These are phyloP conservation scores for Drosophila takahashii DNA, from an alignment of 1,140 invertebrate species.

Conservation along the genomic window DNA sequence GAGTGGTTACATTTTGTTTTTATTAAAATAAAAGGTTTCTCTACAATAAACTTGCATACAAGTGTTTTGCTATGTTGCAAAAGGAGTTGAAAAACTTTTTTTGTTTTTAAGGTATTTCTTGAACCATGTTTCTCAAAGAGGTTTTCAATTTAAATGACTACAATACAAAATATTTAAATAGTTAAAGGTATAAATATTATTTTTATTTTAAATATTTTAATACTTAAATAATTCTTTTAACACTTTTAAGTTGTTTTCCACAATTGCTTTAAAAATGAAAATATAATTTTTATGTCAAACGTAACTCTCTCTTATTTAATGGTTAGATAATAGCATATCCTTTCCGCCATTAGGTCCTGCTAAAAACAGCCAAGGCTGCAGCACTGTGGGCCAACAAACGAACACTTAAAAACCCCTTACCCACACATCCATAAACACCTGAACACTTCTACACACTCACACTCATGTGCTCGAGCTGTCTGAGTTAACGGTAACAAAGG, in stretches of 20 bases:
- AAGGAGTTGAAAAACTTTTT: background rate
- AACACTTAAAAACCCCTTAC: slow-evolving; percentile 39
- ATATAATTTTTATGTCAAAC: background rate
- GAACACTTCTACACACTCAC: slow-evolving; percentile 1
- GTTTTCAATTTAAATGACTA: too few species aligned
- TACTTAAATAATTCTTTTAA: too few species aligned
- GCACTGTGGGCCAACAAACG: slow-evolving; percentile 19
- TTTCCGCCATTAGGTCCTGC: slow-evolving; percentile 1
- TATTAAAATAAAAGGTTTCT: background rate
- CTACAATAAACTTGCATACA: background rate
- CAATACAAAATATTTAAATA: too few species aligned
- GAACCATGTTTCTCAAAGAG: background rate
- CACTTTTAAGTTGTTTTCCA: too few species aligned
- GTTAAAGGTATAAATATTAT: too few species aligned
- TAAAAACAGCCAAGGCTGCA: slow-evolving; percentile 7
- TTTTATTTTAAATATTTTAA: too few species aligned
- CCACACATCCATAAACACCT: slow-evolving; percentile 18
- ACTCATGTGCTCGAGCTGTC: slow-evolving; percentile 5
- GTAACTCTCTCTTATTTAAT: too few species aligned
- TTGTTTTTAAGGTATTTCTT: background rate
- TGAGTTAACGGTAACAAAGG: slow-evolving; percentile 13
- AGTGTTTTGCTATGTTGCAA: background rate
- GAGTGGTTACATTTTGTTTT: background rate
- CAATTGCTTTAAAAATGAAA: too few species aligned
- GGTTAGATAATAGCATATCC: background rate